phyloP scores from a whole-genome alignment of 2,888 invertebrate species.

The Synergus laeviventris region DNA sequence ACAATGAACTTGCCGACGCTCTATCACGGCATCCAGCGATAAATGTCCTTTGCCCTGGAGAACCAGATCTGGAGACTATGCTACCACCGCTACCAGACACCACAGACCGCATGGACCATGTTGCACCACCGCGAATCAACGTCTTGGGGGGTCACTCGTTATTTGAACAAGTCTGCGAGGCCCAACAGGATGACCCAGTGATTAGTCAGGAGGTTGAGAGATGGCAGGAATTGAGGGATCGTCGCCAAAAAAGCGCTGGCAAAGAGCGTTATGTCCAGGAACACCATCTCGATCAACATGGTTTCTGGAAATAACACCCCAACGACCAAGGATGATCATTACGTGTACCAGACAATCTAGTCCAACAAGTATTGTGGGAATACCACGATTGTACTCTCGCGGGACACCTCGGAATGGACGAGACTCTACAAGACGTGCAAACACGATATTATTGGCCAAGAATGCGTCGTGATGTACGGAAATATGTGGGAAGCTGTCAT shows the following conservation, averaged over 20 bases:
- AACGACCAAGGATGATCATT: not conserved
- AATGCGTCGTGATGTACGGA: too few relatives aligned
- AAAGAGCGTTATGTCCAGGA: not conserved
- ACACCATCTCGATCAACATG: not conserved
- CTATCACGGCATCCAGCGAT: conserved; percentile 34
- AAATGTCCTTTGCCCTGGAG: not conserved
- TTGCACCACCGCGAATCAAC: not conserved
- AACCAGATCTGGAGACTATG: not conserved
- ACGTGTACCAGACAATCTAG: not conserved
- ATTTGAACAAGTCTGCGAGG: not conserved
- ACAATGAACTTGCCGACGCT: conserved; percentile 36
- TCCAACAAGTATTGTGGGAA: not conserved
- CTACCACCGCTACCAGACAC: not conserved
- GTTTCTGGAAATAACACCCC: not conserved
- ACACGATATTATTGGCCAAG: too few relatives aligned
- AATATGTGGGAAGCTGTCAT: too few relatives aligned
- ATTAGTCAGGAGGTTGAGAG: not conserved
- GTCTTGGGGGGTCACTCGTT: not conserved
- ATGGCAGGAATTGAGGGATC: not conserved
- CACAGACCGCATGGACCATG: not conserved
- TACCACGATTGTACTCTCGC: not conserved
- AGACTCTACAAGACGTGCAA: too few relatives aligned
- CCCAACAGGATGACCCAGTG: not conserved
- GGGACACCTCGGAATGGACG: too few relatives aligned
- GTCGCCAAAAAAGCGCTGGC: not conserved